Evolutionary conservation across 2,888 invertebrate genomes (phyloP).

Genomic region (Lepidocyrtinus sp.): DNA sequence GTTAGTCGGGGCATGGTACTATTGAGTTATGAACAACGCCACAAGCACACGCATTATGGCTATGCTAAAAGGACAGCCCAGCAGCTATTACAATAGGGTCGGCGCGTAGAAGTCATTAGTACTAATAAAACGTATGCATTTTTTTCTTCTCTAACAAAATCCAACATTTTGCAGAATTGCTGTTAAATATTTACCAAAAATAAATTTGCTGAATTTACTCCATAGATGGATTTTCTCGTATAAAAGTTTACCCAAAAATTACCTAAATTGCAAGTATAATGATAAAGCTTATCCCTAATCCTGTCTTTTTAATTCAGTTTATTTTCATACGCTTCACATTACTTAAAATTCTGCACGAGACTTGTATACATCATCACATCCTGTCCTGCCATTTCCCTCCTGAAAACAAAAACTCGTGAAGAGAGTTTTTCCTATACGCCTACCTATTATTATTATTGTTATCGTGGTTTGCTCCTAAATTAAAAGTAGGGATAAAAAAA

Average conservation of each 20-base stretch:
- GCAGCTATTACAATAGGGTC: background rate
- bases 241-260: background rate
- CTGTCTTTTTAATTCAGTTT: background rate
- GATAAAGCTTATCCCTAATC: background rate
- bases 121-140: background rate
- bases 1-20: background rate
- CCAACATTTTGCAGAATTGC: background rate
- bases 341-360: constrained; percentile 6
- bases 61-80: background rate
- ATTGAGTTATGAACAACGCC: background rate
- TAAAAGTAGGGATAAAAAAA: background rate
- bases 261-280: background rate
- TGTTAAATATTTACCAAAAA: background rate
- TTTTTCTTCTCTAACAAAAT: background rate
- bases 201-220: background rate
- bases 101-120: background rate
- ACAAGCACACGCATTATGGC: background rate
- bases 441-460: too few species aligned
- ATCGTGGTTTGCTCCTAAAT: background rate
- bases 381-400: background rate
- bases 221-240: background rate
- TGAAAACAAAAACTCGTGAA: too few species aligned
- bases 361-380: background rate
- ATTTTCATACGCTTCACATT: background rate
- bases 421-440: too few species aligned